phyloP scores from a whole-genome alignment of 2,113 vertebrate species.

The Eudyptes chrysolophus region DNA sequence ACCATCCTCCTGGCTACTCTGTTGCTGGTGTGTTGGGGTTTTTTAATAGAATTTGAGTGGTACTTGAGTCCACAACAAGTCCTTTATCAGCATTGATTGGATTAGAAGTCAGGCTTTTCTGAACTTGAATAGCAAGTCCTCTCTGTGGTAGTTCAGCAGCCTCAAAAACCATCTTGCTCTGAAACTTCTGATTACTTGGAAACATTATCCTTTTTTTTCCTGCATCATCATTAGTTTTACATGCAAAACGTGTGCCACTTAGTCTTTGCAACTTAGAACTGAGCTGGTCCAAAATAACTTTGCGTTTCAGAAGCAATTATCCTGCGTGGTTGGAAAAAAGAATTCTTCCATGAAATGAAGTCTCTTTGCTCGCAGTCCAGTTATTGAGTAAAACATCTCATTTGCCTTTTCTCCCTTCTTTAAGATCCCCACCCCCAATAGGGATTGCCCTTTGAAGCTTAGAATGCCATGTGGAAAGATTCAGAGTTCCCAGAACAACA shows the following conservation, averaged over 20 bases:
- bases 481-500: neutral
- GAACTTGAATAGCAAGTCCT: neutral
- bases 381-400: neutral
- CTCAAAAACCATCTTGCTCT: neutral
- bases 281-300: neutral
- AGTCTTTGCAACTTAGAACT: neutral
- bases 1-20: neutral
- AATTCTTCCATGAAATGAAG: neutral
- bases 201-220: neutral
- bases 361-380: neutral
- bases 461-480: neutral
- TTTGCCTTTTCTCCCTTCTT: neutral
- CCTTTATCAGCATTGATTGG: conserved; percentile 6
- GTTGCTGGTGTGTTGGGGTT: neutral
- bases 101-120: conserved; percentile 23
- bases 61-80: neutral
- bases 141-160: neutral
- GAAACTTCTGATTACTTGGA: neutral
- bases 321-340: neutral
- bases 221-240: neutral
- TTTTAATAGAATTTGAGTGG: neutral
- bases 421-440: neutral
- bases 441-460: neutral
- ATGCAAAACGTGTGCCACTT: neutral
- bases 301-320: neutral